A percentile compares a stretch with the other conserved stretches of the same genome.
Conservation (phyloP, 2,113 vertebrate genomes). For the Hypocryptadius cinnamomeus region DNA sequence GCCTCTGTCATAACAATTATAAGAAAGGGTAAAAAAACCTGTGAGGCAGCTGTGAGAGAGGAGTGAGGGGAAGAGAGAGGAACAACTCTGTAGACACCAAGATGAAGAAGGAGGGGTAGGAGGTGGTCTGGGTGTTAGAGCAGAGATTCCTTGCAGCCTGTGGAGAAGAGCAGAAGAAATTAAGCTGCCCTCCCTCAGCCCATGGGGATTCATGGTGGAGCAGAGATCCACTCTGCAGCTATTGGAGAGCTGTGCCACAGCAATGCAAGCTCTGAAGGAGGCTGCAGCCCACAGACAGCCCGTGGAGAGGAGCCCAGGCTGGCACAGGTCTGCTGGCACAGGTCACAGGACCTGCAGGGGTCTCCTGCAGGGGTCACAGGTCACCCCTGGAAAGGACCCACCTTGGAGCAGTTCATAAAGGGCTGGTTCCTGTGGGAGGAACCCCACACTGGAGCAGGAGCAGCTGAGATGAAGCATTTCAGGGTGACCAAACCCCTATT, state of each 20-base stretch:
- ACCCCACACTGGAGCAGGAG: neutral
- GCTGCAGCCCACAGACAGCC: neutral
- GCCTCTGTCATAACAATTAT: neutral
- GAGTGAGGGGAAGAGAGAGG: neutral
- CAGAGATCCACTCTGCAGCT: neutral
- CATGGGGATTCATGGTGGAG: neutral
- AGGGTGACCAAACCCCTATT: neutral
- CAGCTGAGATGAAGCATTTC: rapidly evolving
- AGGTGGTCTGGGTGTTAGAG: neutral
- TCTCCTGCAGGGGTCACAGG: too few relatives aligned
- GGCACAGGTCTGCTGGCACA: neutral
- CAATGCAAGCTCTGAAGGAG: neutral
- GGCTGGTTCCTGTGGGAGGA: neutral
- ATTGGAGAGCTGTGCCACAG: neutral
- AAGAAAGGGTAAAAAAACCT: neutral
- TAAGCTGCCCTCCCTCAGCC: neutral
- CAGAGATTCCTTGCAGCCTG: neutral
- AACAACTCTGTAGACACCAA: neutral
- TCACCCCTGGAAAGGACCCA: neutral
- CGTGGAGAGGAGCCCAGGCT: rapidly evolving
- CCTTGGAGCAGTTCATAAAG: rapidly evolving
- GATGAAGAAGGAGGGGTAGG: neutral
- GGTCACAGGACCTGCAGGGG: neutral
- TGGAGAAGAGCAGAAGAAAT: neutral
- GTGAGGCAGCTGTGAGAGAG: neutral